Conservation (phyloP, 2,888 invertebrate genomes). For the Rhorus exstirpatorius region DNA sequence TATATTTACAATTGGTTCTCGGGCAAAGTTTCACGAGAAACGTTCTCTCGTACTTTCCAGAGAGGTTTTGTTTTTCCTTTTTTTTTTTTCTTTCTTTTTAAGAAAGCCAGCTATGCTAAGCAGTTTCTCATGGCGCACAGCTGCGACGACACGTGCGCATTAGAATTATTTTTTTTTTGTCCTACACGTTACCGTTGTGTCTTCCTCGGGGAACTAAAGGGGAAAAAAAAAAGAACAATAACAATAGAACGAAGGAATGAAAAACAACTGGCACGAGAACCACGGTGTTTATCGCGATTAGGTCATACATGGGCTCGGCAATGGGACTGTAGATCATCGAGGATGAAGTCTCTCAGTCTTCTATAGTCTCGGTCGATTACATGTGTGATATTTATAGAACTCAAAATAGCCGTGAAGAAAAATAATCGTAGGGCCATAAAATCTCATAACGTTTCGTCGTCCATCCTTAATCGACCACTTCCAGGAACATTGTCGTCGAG, state of each 20-base stretch:
- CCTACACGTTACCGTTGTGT: conserved; percentile 42
- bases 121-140: conserved; percentile 34
- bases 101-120: conserved; percentile 31
- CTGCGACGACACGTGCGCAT: conserved; percentile 59
- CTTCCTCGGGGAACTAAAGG: conserved; percentile 2
- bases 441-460: conserved; percentile 30
- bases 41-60: not conserved
- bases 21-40: not conserved
- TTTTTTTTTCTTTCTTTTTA: not conserved
- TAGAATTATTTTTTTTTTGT: conserved; percentile 33
- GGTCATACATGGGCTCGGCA: conserved; percentile 82
- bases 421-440: conserved; percentile 48
- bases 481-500: conserved; percentile 40
- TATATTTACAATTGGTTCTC: not conserved
- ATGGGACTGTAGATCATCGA: conserved; percentile 71
- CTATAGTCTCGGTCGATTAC: conserved; percentile 79
- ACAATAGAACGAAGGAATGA: conserved; percentile 38
- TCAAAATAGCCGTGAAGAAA: conserved; percentile 73
- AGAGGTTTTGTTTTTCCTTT: not conserved
- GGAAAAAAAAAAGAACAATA: conserved; percentile 43
- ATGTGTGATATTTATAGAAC: conserved; percentile 80
- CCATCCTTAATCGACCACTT: conserved; percentile 58
- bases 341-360: conserved; percentile 17
- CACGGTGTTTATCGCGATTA: conserved; percentile 74
- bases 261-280: conserved; percentile 29